phyloP scores from a whole-genome alignment of 2,113 vertebrate genomes.

The Tapirus terrestris region DNA sequence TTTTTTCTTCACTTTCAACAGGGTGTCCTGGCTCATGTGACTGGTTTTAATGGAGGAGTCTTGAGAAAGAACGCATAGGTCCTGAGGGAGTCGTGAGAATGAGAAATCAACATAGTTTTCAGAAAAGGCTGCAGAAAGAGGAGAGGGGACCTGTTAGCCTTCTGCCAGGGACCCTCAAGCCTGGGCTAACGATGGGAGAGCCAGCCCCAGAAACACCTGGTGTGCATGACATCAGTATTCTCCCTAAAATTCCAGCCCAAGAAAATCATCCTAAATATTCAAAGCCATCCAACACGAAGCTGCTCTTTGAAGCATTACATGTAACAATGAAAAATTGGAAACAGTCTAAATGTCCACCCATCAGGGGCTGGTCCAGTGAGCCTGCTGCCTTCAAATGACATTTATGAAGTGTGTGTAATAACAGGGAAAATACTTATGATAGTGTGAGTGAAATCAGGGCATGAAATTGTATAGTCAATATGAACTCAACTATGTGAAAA shows the following conservation, averaged over 20 bases:
- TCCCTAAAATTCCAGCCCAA: neutral
- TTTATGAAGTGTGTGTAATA: constrained; percentile 34
- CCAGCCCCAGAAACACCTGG: fast-evolving
- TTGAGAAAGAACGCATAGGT: neutral
- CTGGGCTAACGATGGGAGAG: neutral
- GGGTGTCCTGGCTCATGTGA: neutral
- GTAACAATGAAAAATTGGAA: neutral
- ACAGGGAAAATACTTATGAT: constrained; percentile 28
- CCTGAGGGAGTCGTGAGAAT: neutral
- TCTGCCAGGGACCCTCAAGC: neutral
- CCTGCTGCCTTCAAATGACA: neutral
- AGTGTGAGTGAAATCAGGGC: neutral
- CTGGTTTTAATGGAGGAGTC: neutral
- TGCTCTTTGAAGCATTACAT: neutral
- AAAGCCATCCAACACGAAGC: neutral
- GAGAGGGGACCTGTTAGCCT: neutral
- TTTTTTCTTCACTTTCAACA: neutral
- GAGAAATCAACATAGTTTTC: neutral
- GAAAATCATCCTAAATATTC: neutral
- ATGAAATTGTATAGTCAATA: neutral
- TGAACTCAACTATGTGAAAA: neutral
- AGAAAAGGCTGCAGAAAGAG: neutral
- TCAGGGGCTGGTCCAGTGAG: neutral
- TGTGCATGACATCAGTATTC: fast-evolving
- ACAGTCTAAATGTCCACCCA: neutral